Conservation (phyloP, 2,797 vertebrate species). For the Spea hammondii region DNA sequence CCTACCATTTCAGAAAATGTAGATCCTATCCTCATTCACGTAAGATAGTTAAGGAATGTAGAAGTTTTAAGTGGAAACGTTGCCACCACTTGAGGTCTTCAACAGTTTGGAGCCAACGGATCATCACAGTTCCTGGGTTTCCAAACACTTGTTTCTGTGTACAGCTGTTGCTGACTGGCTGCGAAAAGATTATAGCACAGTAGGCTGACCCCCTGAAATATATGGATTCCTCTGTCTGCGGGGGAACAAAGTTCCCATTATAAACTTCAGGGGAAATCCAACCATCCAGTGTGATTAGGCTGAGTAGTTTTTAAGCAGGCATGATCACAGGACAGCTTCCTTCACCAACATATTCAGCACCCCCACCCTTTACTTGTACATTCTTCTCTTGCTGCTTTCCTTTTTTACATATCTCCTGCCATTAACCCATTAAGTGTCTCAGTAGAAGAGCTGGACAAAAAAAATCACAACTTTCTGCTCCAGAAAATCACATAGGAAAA, state of each 20-base stretch:
- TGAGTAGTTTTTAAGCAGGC: neutral
- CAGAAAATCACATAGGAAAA: too few relatives aligned
- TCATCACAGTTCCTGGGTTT: too few relatives aligned
- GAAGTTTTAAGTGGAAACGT: too few relatives aligned
- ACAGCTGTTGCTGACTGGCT: neutral
- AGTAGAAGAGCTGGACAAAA: neutral
- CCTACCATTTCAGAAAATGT: too few relatives aligned
- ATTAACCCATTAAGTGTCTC: constrained; percentile 1
- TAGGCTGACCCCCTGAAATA: neutral
- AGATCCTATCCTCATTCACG: too few relatives aligned
- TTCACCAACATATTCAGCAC: neutral
- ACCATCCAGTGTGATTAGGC: neutral
- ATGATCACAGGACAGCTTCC: neutral
- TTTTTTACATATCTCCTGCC: constrained; percentile 16
- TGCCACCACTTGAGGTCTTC: neutral
- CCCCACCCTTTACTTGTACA: neutral
- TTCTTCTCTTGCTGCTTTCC: neutral
- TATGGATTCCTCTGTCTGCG: constrained; percentile 39
- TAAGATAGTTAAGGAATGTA: too few relatives aligned
- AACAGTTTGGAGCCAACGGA: too few relatives aligned
- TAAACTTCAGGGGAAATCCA: constrained; percentile 7
- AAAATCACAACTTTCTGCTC: neutral
- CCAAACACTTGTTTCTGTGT: neutral
- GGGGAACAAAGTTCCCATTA: constrained; percentile 30
- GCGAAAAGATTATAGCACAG: neutral